These are phyloP conservation scores for Parazoanthus swiftii DNA, from an alignment of 92 coral and sea anemone species.

Conservation along the genomic window DNA sequence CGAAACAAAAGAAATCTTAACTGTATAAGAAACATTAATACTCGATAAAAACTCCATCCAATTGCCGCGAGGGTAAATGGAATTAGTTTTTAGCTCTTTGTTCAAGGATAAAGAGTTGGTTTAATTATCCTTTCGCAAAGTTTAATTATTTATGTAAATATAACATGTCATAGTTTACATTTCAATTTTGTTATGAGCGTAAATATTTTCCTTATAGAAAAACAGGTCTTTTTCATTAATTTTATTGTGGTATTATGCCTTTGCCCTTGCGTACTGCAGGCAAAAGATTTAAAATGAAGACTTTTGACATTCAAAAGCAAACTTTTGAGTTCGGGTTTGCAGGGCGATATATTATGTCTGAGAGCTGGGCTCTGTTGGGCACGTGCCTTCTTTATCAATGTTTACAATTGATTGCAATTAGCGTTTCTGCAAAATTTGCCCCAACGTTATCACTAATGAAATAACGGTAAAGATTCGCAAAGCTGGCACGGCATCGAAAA, in stretches of 20 bases:
- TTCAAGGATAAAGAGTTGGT: constrained; percentile 65
- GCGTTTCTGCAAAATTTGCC: constrained; percentile 48
- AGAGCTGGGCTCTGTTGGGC: constrained; percentile 45
- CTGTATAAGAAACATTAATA: background rate
- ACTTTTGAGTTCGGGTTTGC: constrained; percentile 33
- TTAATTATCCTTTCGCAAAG: constrained; percentile 59
- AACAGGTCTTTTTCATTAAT: constrained; percentile 14
- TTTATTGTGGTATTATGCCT: constrained; percentile 8
- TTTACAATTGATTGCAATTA: constrained; percentile 80
- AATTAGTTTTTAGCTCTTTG: constrained; percentile 55
- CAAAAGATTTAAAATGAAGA: background rate
- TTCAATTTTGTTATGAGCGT: constrained; percentile 39
- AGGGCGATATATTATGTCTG: constrained; percentile 1
- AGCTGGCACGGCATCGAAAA: background rate
- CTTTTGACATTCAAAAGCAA: background rate
- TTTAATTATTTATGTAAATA: constrained; percentile 88
- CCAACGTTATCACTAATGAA: constrained; percentile 42
- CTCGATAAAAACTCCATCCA: constrained; percentile 16
- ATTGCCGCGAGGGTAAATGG: constrained; percentile 10
- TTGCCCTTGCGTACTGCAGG: background rate
- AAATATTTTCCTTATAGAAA: constrained; percentile 37
- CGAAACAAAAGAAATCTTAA: constrained; percentile 21
- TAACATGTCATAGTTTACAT: constrained; percentile 53
- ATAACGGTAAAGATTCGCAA: background rate
- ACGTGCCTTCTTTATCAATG: constrained; percentile 72